Evolutionary conservation across 2,888 invertebrate genomes (phyloP).

Genomic region (Ormia ochracea): DNA sequence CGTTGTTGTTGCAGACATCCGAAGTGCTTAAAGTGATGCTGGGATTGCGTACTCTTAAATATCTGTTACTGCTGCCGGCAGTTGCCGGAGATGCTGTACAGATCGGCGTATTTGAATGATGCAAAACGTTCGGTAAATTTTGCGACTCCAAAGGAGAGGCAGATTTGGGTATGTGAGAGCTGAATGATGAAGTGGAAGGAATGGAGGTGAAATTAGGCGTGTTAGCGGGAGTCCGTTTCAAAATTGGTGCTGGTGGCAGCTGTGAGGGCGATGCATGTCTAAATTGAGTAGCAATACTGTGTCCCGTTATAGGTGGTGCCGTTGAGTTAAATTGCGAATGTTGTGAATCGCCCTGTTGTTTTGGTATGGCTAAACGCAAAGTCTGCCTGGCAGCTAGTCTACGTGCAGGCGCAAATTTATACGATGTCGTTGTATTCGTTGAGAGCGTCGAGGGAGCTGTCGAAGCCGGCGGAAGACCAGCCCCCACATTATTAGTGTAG

Average conservation of each 20-base stretch:
- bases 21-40: conserved; percentile 74
- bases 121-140: conserved; percentile 68
- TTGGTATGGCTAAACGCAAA: conserved; percentile 75
- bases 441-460: conserved; percentile 20
- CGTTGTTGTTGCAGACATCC: conserved; percentile 73
- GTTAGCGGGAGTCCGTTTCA: conserved; percentile 65
- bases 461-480: conserved; percentile 43
- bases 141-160: conserved; percentile 72
- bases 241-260: conserved; percentile 71
- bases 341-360: conserved; percentile 71
- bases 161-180: conserved; percentile 66
- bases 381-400: conserved; percentile 76
- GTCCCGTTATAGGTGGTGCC: conserved; percentile 18
- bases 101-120: conserved; percentile 42
- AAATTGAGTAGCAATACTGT: conserved; percentile 28
- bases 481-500: conserved; percentile 44
- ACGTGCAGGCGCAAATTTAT: conserved; percentile 76
- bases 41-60: conserved; percentile 72
- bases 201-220: conserved; percentile 21
- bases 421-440: conserved; percentile 28
- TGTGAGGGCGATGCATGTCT: conserved; percentile 71
- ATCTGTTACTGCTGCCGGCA: conserved; percentile 56
- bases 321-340: conserved; percentile 55
- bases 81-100: conserved; percentile 58
- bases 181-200: background rate